Evolutionary conservation across 2,797 vertebrate species (phyloP).

Genomic region (Ciconia nigra): DNA sequence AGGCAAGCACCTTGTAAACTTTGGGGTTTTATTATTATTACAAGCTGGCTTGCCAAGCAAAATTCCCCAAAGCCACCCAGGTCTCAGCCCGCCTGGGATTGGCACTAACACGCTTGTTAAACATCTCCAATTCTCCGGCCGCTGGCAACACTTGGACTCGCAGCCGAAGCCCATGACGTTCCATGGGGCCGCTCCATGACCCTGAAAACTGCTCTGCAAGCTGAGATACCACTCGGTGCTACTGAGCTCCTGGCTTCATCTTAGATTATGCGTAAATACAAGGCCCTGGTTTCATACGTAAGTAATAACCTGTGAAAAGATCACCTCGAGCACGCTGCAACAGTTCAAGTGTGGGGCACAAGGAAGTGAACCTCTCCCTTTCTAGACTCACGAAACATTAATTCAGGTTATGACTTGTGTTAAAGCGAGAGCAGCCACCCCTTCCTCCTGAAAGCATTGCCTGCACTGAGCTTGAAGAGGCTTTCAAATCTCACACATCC

Average conservation of each 20-base stretch:
- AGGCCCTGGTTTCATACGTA: neutral
- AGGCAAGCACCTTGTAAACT: neutral
- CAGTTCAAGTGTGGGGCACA: neutral
- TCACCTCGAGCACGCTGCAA: rapidly evolving
- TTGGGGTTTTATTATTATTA: neutral
- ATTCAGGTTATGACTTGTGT: neutral
- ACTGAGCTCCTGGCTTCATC: neutral
- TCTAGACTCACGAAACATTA: neutral
- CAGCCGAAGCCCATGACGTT: neutral
- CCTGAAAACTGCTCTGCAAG: neutral
- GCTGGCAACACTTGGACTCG: neutral
- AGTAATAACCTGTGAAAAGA: neutral
- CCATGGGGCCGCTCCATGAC: neutral
- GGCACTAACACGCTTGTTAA: neutral
- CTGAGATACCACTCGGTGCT: neutral
- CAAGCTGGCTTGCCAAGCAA: neutral
- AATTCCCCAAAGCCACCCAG: neutral
- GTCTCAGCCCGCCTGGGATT: neutral
- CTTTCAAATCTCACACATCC: neutral
- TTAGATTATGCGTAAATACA: neutral
- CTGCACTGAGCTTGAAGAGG: neutral
- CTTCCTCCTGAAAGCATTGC: neutral
- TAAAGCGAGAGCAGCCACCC: neutral
- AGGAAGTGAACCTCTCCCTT: neutral
- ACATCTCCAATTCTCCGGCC: neutral